phyloP scores from a whole-genome alignment of 1,140 invertebrate genomes.

The Euwallacea fornicatus region DNA sequence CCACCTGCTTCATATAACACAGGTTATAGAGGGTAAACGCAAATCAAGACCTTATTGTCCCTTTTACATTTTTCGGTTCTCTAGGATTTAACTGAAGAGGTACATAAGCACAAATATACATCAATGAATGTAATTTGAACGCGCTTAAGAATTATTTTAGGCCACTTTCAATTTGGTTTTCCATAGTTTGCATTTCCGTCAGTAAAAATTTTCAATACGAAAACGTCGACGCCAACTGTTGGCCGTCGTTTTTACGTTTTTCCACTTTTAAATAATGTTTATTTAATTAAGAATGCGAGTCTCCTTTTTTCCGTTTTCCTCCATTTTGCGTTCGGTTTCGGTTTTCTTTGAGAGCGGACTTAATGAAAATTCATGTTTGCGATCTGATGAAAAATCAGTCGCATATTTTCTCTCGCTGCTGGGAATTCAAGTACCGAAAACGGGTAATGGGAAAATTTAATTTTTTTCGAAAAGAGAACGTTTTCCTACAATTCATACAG shows the following conservation, averaged over 20 bases:
- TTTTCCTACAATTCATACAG: too few species aligned
- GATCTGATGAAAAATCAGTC: slow-evolving; percentile 17
- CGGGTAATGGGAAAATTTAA: too few species aligned
- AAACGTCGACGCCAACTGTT: slow-evolving; percentile 23
- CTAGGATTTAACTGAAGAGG: too few species aligned
- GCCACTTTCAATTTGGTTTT: slow-evolving; percentile 27
- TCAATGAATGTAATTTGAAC: slow-evolving; percentile 7
- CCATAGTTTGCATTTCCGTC: slow-evolving; percentile 19
- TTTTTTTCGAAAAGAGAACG: too few species aligned
- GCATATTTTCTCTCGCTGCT: slow-evolving; percentile 4
- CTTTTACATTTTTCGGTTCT: too few species aligned
- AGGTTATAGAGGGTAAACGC: too few species aligned
- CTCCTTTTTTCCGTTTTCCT: slow-evolving; percentile 22
- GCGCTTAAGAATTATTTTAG: slow-evolving; percentile 22
- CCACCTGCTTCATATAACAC: too few species aligned
- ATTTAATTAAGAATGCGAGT: slow-evolving; percentile 27
- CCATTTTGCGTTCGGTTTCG: slow-evolving; percentile 20
- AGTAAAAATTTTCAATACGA: slow-evolving; percentile 22
- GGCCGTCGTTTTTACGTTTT: slow-evolving; percentile 19
- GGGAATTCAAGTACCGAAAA: slow-evolving; percentile 1
- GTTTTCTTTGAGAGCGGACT: slow-evolving; percentile 17
- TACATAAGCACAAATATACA: too few species aligned
- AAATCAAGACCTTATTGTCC: too few species aligned
- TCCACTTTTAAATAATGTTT: slow-evolving; percentile 31
- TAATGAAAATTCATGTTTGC: slow-evolving; percentile 21